Base-by-base conservation (phyloP, 1,140 invertebrate species). In the Calycopis cecrops region DNA sequence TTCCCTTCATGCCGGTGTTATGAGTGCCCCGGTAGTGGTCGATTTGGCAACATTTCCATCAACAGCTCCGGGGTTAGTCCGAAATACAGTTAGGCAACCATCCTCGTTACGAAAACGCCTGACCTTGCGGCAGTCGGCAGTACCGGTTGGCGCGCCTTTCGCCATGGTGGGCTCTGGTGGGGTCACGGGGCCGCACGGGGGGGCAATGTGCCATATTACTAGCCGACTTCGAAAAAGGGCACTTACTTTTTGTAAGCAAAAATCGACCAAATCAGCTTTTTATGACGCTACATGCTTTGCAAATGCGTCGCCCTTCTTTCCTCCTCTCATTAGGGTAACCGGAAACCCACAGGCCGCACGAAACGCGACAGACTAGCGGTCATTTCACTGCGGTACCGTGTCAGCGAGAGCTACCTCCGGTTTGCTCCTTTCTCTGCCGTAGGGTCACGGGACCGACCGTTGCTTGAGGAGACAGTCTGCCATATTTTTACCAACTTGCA, bases 381-480 rank as follows among this genome's bases (percentile, higher is more conserved):
- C n/a, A n/a, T n/a, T n/a, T n/a, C n/a, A n/a, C n/a, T n/a, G n/a
- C n/a, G n/a, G n/a, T n/a, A n/a, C n/a, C n/a, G n/a, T n/a, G n/a
- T n/a, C n/a, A n/a, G n/a, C n/a, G n/a, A n/a, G n/a, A n/a, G n/a
- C n/a, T n/a, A n/a, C n/a, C n/a, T n/a, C n/a, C n/a, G n/a, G n/a
- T n/a, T n/a, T n/a, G n/a, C n/a, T n/a, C n/a, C n/a, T n/a, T n/a
- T n/a, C n/a, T n/a, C n/a, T n/a, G n/a, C n/a, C n/a, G n/a, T n/a
- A n/a, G n/a, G 28, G 40, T 53, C 52, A 53, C 18, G 12, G 21
- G 52, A 37, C 49, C 34, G 18, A 50, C 35, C 50, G 35, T n/a
- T n/a, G n/a, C n/a, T n/a, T 21, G 17, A 16, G 37, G 17, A 10
- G 17, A 37, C 35, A 37, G 35, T 11, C 34, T 35, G 34, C 34